Evolutionary conservation across 2,797 vertebrate species (phyloP).

Genomic region (Thalassophryne amazonica): DNA sequence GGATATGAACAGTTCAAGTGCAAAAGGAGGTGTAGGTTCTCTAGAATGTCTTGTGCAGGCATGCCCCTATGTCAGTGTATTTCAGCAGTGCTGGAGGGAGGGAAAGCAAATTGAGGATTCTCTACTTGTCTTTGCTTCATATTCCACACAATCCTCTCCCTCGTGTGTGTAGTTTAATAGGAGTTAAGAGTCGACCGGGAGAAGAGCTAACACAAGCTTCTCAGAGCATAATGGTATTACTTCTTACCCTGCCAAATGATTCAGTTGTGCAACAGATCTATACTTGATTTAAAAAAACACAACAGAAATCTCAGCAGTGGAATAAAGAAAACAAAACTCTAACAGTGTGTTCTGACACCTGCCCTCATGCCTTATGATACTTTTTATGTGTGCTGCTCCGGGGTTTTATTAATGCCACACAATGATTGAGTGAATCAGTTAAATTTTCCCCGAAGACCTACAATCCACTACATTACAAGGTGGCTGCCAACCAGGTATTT

Average conservation of each 20-base stretch:
- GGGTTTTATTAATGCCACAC: constrained; percentile 39
- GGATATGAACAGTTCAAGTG: too few relatives aligned
- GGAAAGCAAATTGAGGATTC: constrained; percentile 46
- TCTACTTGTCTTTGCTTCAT: constrained; percentile 47
- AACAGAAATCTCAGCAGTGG: constrained; percentile 24
- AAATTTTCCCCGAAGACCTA: too few relatives aligned
- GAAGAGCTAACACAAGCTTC: constrained; percentile 34
- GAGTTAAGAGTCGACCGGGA: constrained; percentile 41
- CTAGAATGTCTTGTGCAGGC: constrained; percentile 48
- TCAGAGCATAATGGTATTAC: constrained; percentile 42
- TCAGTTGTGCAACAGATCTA: constrained; percentile 42
- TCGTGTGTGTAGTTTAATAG: constrained; percentile 35
- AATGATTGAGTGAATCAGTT: constrained; percentile 12
- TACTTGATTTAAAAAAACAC: constrained; percentile 43
- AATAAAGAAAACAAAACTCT: constrained; percentile 12
- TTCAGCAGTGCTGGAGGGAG: constrained; percentile 35
- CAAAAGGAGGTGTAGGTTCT: too few relatives aligned
- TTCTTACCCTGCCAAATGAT: constrained; percentile 47
- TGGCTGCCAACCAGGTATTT: too few relatives aligned
- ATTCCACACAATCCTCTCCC: constrained; percentile 31
- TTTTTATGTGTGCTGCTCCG: constrained; percentile 9
- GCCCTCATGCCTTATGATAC: constrained; percentile 13
- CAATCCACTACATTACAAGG: too few relatives aligned
- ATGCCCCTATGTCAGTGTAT: constrained; percentile 49
- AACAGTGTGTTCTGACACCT: constrained; percentile 7